Evolutionary conservation across 2,888 invertebrate species (phyloP).

Genomic region (Trichogramma dendrolimi): DNA sequence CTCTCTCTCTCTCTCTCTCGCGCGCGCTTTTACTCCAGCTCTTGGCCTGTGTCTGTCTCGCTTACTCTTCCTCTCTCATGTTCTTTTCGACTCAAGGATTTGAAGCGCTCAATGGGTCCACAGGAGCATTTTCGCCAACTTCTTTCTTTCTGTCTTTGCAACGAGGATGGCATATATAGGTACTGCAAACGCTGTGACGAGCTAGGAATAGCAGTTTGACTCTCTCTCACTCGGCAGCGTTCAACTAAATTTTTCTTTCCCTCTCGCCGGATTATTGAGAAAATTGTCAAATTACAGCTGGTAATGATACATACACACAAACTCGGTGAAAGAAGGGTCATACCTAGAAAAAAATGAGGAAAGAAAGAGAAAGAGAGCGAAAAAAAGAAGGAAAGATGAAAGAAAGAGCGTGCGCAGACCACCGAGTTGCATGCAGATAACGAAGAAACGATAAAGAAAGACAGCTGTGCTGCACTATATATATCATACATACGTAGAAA

Average conservation of each 20-base stretch:
- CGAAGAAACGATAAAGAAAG: no score
- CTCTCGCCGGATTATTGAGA: conserved; percentile 32
- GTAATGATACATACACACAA: no score
- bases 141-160: neutral
- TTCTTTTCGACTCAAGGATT: conserved; percentile 24
- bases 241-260: conserved; percentile 31
- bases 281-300: conserved; percentile 34
- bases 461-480: no score
- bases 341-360: conserved; percentile 18
- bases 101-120: conserved; percentile 18
- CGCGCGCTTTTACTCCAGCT: no score
- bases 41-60: neutral
- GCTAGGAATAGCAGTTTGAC: no score
- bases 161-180: no score
- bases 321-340: no score
- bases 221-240: neutral
- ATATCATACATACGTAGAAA: no score
- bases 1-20: conserved; percentile 1
- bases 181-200: no score
- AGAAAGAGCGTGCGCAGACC: neutral
- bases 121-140: conserved; percentile 15
- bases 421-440: no score
- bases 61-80: conserved; percentile 3
- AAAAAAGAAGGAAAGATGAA: neutral
- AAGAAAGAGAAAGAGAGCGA: neutral